Evolutionary conservation across 2,888 invertebrate genomes (phyloP), one percentile per base, ranked within the genome.

Genomic region (Atrina japonica): DNA sequence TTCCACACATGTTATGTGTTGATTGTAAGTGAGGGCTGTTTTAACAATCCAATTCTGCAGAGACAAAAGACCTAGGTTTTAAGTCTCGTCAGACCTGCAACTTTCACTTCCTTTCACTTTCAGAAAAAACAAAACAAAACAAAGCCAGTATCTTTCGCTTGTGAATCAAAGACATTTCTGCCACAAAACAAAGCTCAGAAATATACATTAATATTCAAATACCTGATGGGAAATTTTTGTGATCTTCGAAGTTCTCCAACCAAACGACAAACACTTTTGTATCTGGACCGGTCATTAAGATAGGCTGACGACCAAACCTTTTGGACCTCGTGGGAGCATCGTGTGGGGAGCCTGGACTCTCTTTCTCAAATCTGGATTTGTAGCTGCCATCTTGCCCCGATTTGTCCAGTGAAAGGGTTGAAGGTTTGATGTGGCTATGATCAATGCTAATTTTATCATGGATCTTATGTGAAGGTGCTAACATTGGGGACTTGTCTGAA

Each of bases 241-340:
- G 94, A 91, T 99, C 99, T 89, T 99, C 98, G 82, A 95, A 95
- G 88, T 96, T 96, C 90, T 99, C 99, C 67, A 99, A 91, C 99
- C 99, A 99, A 45, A 98, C 95, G 2, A 99, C 94, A 89, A 98
- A 86, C 9, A 91, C 85, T 68, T 90, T 88, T 18, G 90, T 87
- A 66, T 92, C 91, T 2, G 88, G 86, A 11, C 85, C 85, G 65
- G 82, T 78, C 80, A 82, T 84, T 25, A 76, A 68, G 6, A 79
- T 75, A 1, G 83, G 80, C 56, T 86, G 84, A 14, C 87, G 74
- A 1, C 88, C 86, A 29, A 72, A 65, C 18, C 78, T 66, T 2
- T 83, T 70, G 6, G 73, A 73, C 59, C 80, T 74, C 43, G 82
- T 73, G 6, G 81, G 75, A 11, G 75, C 78, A 60, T 85, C 85